These are phyloP conservation scores for Bettongia penicillata DNA, from an alignment of 2,113 vertebrate species.

Conservation along the genomic window DNA sequence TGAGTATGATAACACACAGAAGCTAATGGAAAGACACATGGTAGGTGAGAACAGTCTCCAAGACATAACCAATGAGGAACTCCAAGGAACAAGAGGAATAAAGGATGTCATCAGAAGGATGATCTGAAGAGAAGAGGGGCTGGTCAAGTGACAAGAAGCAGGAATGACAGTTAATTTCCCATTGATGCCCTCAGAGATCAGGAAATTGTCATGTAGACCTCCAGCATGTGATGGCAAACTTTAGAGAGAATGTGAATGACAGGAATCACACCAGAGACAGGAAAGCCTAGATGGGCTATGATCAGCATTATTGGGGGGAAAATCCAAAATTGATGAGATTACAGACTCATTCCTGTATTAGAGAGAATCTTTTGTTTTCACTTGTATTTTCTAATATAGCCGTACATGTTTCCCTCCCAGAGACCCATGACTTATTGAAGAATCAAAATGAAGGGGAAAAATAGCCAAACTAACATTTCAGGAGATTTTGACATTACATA, in stretches of 20 bases:
- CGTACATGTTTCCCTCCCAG: background rate
- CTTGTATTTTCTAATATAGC: background rate
- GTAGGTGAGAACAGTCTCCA: background rate
- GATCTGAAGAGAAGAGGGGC: background rate
- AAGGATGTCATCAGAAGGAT: background rate
- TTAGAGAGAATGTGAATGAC: background rate
- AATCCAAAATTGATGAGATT: background rate
- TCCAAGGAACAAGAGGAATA: background rate
- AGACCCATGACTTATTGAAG: background rate
- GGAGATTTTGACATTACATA: background rate
- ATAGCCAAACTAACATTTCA: background rate
- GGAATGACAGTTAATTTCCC: background rate
- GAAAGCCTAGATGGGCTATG: background rate
- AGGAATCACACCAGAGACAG: background rate
- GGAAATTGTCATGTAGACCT: background rate
- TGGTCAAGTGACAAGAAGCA: background rate
- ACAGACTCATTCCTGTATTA: background rate
- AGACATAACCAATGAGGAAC: background rate
- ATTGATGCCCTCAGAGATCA: background rate
- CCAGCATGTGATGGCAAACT: background rate
- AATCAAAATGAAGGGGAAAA: background rate
- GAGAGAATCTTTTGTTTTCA: background rate
- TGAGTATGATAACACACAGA: background rate
- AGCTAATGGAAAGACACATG: background rate
- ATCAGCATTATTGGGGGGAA: background rate